Percentiles rank a stretch among this genome's conserved stretches.
Conservation (phyloP, 2,113 vertebrate genomes). For the Thalassoma bifasciatum region DNA sequence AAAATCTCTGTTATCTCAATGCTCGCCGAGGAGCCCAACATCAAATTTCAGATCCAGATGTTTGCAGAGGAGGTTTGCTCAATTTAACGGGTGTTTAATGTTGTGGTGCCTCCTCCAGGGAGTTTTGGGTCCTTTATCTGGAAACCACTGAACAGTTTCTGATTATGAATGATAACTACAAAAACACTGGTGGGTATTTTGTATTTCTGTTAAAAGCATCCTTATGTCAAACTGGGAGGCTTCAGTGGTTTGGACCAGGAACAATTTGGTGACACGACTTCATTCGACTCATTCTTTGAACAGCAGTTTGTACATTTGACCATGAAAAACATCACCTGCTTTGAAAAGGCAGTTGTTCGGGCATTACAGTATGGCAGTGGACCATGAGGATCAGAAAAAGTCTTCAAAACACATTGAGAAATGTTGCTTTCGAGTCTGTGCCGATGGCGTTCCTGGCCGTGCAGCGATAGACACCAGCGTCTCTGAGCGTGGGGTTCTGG, state of each 20-base stretch:
- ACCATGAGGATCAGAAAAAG: background rate
- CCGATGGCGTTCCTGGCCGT: constrained; percentile 90
- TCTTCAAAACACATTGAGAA: constrained; percentile 88
- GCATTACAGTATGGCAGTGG: constrained; percentile 44
- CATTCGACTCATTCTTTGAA: constrained; percentile 40
- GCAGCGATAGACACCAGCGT: constrained; percentile 90
- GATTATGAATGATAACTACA: background rate
- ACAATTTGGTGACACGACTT: too few relatives aligned
- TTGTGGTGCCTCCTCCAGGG: background rate
- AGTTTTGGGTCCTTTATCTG: background rate
- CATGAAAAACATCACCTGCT: constrained; percentile 62
- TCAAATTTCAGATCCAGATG: too few relatives aligned
- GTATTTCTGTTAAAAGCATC: too few relatives aligned
- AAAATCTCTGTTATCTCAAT: too few relatives aligned
- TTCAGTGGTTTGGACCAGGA: too few relatives aligned
- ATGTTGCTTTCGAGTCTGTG: constrained; percentile 88
- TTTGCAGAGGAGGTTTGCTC: too few relatives aligned
- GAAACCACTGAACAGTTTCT: background rate
- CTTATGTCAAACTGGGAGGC: too few relatives aligned
- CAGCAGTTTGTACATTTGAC: constrained; percentile 47
- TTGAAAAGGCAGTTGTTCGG: constrained; percentile 74
- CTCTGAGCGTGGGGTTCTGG: constrained; percentile 85
- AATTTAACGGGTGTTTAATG: background rate
- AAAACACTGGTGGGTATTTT: too few relatives aligned
- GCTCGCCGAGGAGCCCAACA: too few relatives aligned